These are phyloP conservation scores for Patella pellucida DNA, from an alignment of 2,888 invertebrate genomes.

Conservation along the genomic window DNA sequence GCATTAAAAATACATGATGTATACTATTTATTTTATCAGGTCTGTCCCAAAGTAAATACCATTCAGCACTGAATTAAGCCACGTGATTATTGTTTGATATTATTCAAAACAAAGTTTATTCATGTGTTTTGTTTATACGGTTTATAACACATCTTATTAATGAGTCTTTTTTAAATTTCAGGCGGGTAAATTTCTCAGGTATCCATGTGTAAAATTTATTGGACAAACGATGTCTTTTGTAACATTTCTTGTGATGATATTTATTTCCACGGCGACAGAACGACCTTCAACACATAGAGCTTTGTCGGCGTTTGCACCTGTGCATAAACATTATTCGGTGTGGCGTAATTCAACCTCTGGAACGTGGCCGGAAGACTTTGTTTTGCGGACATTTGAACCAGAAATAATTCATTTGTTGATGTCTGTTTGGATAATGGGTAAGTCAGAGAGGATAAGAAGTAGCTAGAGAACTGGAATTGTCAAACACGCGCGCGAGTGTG, in stretches of 20 bases:
- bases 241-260: conserved; percentile 58
- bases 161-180: conserved; percentile 26
- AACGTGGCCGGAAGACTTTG: conserved; percentile 42
- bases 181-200: conserved; percentile 61
- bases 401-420: conserved; percentile 49
- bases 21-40: no score
- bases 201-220: conserved; percentile 65
- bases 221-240: conserved; percentile 64
- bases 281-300: conserved; percentile 34
- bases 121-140: no score
- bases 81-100: no score
- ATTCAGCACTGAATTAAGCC: no score
- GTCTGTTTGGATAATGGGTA: conserved; percentile 54
- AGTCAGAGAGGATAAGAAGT: not conserved
- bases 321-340: conserved; percentile 27
- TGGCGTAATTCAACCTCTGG: conserved; percentile 23
- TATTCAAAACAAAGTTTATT: no score
- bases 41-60: no score
- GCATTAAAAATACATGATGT: no score
- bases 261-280: conserved; percentile 53
- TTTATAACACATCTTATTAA: no score
- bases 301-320: conserved; percentile 31
- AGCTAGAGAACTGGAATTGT: no score
- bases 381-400: conserved; percentile 45
- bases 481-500: no score